Percentiles rank a stretch among this genome's conserved stretches.
Evolutionary conservation across 2,888 invertebrate species (phyloP).

Genomic region (Aspidiotus destructor): DNA sequence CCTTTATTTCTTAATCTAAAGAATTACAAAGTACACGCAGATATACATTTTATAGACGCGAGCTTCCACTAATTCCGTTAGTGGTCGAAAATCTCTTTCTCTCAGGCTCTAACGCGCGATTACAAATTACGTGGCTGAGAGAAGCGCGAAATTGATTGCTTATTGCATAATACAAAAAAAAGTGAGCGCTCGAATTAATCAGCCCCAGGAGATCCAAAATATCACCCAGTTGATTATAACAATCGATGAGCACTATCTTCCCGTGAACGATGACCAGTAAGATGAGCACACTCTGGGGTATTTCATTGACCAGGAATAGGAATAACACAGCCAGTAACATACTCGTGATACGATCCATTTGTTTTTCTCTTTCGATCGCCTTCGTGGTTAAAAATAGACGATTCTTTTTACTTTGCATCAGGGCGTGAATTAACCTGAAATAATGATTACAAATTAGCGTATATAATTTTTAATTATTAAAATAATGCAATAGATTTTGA

Average conservation of each 20-base stretch:
- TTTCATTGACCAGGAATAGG: conserved; percentile 77
- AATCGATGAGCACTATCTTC: conserved; percentile 62
- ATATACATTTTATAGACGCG: not conserved
- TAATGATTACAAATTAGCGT: too few species aligned
- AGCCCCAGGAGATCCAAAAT: conserved; percentile 86
- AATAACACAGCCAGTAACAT: conserved; percentile 73
- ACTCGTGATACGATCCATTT: conserved; percentile 4
- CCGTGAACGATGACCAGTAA: conserved; percentile 68
- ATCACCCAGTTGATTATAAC: conserved; percentile 74
- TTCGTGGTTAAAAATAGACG: not conserved
- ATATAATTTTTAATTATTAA: too few species aligned
- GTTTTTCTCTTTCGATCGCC: conserved; percentile 17
- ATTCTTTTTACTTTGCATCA: not conserved
- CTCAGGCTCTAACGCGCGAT: conserved; percentile 39
- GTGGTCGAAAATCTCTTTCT: not conserved
- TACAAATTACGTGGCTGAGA: conserved; percentile 46
- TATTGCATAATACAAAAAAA: conserved; percentile 91
- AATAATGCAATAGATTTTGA: too few species aligned
- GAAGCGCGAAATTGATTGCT: conserved; percentile 79
- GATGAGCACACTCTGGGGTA: conserved; percentile 76
- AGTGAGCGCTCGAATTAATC: conserved; percentile 85
- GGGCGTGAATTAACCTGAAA: conserved; percentile 5
- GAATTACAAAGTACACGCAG: not conserved
- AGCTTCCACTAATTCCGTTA: not conserved
- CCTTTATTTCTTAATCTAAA: too few species aligned